A percentile compares a stretch with the other conserved stretches of the same genome.
These are phyloP conservation scores for Neoseiulus cucumeris DNA, from an alignment of 1,140 invertebrate genomes.

Conservation along the genomic window DNA sequence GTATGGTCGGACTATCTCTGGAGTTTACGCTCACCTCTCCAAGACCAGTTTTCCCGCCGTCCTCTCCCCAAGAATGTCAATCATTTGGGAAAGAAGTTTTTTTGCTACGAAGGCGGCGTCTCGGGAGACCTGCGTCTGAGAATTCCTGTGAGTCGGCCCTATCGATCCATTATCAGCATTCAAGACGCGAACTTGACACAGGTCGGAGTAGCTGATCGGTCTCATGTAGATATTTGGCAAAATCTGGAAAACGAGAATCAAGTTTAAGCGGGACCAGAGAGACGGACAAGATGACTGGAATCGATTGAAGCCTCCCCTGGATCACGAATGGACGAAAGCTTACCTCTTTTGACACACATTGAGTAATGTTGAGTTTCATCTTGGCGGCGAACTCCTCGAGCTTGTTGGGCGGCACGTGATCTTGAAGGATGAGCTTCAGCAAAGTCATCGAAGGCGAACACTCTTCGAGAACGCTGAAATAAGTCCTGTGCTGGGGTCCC, in stretches of 20 bases:
- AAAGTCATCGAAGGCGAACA: neutral
- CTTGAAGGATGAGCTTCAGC: neutral
- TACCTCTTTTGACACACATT: conserved; percentile 4
- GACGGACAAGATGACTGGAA: neutral
- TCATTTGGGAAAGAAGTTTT: neutral
- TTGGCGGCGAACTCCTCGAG: neutral
- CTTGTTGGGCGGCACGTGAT: neutral
- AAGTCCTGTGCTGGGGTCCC: neutral
- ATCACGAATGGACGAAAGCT: too few species aligned
- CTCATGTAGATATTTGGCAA: conserved; percentile 1
- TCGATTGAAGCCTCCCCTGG: too few species aligned
- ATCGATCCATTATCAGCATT: neutral
- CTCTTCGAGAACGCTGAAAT: neutral
- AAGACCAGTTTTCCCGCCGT: neutral
- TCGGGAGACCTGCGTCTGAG: neutral
- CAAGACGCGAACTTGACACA: neutral
- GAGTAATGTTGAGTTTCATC: conserved; percentile 7
- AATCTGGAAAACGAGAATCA: neutral
- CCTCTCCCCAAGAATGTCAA: neutral
- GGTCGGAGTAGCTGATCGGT: neutral
- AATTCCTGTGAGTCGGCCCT: neutral
- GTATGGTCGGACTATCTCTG: neutral
- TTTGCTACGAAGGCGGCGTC: conserved; percentile 1
- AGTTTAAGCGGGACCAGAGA: too few species aligned
- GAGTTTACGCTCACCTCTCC: neutral